Evolutionary conservation across 2,113 vertebrate species (phyloP), one percentile per base, ranked within the genome.

Genomic region (Sinocyclocheilus grahami): DNA sequence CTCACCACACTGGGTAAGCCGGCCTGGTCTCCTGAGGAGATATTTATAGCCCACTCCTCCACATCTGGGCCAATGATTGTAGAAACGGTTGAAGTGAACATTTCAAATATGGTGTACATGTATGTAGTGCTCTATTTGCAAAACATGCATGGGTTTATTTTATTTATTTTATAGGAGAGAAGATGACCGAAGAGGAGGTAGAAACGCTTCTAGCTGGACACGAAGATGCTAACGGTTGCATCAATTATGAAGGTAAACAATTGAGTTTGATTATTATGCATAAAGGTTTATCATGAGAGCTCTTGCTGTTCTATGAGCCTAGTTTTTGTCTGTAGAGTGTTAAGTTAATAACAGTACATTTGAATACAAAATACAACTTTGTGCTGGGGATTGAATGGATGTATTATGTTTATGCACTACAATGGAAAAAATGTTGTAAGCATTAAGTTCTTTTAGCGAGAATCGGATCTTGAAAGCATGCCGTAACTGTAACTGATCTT

Each of bases 181-280:
- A 97, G 93, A 97, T 98, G 97, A 93, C 96, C 0, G 97, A 98
- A 91, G 97, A 98, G 76, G 97, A 98, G 86, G 97, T 98, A 76
- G 97, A 99, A 92, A 96, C 94, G 27, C 93, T 99, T 77, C 91
- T 99, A 91, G 95, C 96, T 0, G 97, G 97, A 79, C 97, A 99
- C 0, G 97, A 99, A 93, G 97, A 98, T 90, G 95, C 96, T 88
- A 98, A 99, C 12, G 97, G 97, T 24, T 97, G 96, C 93, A 97
- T 99, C 92, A 98, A 98, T 93, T 99, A 99, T 22, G 97, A 99
- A 97, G 97, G 97, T 98, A 89, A 95, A 93, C 22, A 18, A 3
- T 30, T 8, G 42, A 20, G 48, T 55, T 51, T 30, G 39, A 60
- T 8, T 53, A 14, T 2, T 46, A 46, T 46, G 76, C 77, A 79